Base-by-base conservation (phyloP, 1,140 invertebrate species). In the Trissolcus basalis region DNA sequence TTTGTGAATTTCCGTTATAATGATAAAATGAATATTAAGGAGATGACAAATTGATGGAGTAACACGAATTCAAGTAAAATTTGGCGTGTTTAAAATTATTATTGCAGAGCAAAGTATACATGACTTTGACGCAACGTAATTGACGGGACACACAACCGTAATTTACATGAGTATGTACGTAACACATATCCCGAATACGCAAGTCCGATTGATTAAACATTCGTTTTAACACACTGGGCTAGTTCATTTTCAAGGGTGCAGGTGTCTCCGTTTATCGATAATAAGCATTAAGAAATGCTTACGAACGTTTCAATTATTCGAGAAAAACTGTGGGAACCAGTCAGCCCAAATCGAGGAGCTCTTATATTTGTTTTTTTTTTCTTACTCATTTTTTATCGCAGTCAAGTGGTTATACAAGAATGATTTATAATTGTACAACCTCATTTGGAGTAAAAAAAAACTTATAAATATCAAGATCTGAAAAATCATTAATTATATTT, bases 161-260 rank as follows among this genome's bases (percentile, higher is more conserved):
- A 68, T 75, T 58, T 51, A 63, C 53, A 58, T 75, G 63, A 68
- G 71, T 55, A 27, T 48, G 45, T 68, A 58, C 63, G 56, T 75
- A 59, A 75, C 71, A 74, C 41, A 73, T 71, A 71, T 75, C 68
- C 63, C 19, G 33, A 45, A 27, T 51, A 58, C 61, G 32, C 43
- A 56, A 61, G 71, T 68, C 27, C 71, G 63, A 75, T 75, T 75
- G 71, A 75, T 75, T 75, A 75, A 75, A 75, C 56, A 68, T 64
- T 49, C 32, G 61, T 74, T 74, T 74, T 61, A 47, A 67, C 19
- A 27, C 70, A 74, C 70, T 74, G 70, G 70, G 61, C 67, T 63
- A 74, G 56, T 74, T 68, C 68, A 68, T 74, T 68, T 55, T 65
- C 58, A 63, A 63, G 63, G 63, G 71, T 63, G 63, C 71, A 74